Base-by-base conservation (phyloP, 2,888 invertebrate species). In the Capitulum mitella region DNA sequence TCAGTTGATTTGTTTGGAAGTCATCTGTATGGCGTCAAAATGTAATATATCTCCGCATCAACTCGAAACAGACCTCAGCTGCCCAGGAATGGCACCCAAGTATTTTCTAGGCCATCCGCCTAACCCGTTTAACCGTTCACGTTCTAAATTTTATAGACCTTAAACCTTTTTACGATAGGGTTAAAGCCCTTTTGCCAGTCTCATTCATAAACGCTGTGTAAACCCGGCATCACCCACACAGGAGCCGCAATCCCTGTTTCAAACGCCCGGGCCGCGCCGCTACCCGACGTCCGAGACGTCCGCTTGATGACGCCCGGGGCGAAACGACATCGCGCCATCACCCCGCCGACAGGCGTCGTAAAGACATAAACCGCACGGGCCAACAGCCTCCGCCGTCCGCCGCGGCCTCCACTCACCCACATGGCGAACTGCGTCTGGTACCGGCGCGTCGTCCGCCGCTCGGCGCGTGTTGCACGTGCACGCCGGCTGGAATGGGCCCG, bases 121-220 rank as follows among this genome's bases (percentile, higher is more conserved):
- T 40, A 70, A 70, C 70, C 70, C 26, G 70, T 70, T 70, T 29
- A 70, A 26, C 70, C 37, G 37, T 70, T 37, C 37, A 40, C 37
- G 70, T 70, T 40, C 70, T 8, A 26, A 22, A 40, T 40, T 70
- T 70, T 70, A 70, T 40, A 40, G 70, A 40, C 40, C 70, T 40
- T 70, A 70, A 70, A 70, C 37, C 37, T 40, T 64, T 64, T 70
- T 70, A 70, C 70, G 70, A 70, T n/a, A 70, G 70, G 70, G 70
- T 40, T 70, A 37, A 10, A 26, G 37, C 37, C 40, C 70, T 26
- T 26, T 22, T 22, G 37, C 10, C 12, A 10, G 70, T 40, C 26
- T 70, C 70, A 70, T 70, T 70, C 70, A 70, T 70, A 70, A 40
- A 70, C 26, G 40, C 37, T 22, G 29, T 29, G 64, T 64, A 64